Conservation (phyloP, 2,113 vertebrate genomes). For the Tauraco erythrolophus region DNA sequence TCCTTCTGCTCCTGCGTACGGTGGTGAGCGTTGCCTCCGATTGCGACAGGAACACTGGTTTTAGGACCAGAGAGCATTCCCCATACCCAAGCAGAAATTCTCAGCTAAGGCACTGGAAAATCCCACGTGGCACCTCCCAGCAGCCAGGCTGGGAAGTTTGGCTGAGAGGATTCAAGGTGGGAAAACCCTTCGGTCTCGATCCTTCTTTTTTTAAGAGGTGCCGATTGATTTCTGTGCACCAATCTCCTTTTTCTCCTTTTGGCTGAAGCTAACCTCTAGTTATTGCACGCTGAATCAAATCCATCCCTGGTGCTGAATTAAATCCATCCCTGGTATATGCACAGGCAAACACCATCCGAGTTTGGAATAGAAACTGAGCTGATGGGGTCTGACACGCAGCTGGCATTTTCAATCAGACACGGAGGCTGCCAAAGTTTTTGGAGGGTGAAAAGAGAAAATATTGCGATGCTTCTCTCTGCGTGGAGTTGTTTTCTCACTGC, state of each 20-base stretch:
- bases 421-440: background rate
- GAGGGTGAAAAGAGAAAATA: accelerated
- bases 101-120: background rate
- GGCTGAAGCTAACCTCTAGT: background rate
- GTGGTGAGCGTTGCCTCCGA: background rate
- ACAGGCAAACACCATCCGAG: background rate
- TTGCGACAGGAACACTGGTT: background rate
- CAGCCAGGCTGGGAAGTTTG: background rate
- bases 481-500: background rate
- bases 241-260: background rate
- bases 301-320: too few relatives aligned
- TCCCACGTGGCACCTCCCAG: background rate
- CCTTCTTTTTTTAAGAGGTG: background rate
- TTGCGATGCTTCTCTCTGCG: background rate
- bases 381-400: accelerated
- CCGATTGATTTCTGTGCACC: background rate
- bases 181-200: background rate
- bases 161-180: background rate
- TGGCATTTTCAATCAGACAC: background rate
- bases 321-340: background rate
- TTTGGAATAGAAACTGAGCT: background rate
- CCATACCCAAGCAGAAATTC: background rate
- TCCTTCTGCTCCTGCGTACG: background rate
- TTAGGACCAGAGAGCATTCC: background rate
- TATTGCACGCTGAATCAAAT: background rate